Percentiles rank a stretch among this genome's conserved stretches.
These are phyloP conservation scores for Villa cingulata DNA, from an alignment of 2,888 invertebrate genomes.

Conservation along the genomic window DNA sequence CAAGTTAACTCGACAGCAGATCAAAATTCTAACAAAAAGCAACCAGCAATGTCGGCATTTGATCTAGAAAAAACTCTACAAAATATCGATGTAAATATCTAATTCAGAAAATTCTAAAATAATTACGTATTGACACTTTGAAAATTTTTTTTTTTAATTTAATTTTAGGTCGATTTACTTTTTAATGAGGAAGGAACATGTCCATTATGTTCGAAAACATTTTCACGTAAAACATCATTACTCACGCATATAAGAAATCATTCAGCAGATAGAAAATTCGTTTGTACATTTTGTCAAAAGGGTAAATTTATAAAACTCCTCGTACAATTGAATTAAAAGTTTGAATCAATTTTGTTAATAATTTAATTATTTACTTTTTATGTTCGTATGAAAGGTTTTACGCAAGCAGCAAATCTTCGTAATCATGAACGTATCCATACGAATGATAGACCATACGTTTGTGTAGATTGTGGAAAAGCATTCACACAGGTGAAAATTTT, in stretches of 20 bases:
- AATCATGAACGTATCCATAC: constrained; percentile 37
- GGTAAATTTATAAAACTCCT: constrained; percentile 26
- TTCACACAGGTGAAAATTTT: constrained; percentile 31
- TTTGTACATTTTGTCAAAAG: constrained; percentile 35
- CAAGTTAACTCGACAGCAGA: constrained; percentile 11
- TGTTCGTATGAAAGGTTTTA: constrained; percentile 24
- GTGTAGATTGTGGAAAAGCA: constrained; percentile 36
- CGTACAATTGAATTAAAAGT: neutral
- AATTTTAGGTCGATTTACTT: constrained; percentile 31
- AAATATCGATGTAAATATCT: constrained; percentile 27
- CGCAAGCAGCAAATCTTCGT: constrained; percentile 36
- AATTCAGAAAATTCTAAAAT: neutral
- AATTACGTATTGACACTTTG: too few species aligned
- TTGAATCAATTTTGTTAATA: neutral
- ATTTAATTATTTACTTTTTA: neutral
- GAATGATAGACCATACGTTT: constrained; percentile 36
- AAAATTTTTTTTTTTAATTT: neutral
- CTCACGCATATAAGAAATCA: constrained; percentile 37
- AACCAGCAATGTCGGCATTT: constrained; percentile 24
- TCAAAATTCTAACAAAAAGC: constrained; percentile 23
- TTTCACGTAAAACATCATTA: constrained; percentile 35
- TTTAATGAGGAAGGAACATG: constrained; percentile 37
- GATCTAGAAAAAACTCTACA: constrained; percentile 30
- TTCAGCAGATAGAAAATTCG: constrained; percentile 36
- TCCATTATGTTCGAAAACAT: constrained; percentile 36